Evolutionary conservation across 1,140 invertebrate genomes (phyloP).

Genomic region (Oncopodura yosiiana): DNA sequence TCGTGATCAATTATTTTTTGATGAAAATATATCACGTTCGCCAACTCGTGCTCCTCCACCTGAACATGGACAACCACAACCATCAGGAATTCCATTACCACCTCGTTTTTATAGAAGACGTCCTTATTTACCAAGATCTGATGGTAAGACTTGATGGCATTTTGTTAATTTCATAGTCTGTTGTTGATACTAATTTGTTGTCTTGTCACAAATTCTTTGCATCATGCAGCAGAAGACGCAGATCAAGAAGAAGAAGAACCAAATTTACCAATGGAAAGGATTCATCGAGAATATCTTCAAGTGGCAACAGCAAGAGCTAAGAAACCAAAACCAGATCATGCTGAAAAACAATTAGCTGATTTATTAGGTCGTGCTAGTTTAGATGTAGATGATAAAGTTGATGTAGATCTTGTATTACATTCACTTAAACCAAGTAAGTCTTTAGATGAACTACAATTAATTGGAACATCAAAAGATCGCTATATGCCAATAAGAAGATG

Average conservation of each 20-base stretch:
- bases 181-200: background rate
- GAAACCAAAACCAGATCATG: conserved; percentile 18
- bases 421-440: conserved; percentile 1
- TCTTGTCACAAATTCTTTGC: background rate
- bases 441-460: background rate
- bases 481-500: background rate
- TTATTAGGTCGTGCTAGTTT: conserved; percentile 16
- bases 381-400: conserved; percentile 18
- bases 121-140: background rate
- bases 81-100: background rate
- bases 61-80: background rate
- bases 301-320: too few relatives aligned
- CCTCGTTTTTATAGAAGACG: background rate
- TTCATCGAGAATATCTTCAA: background rate
- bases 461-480: background rate
- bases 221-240: background rate
- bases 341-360: conserved; percentile 26
- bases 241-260: background rate
- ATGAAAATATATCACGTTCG: conserved; percentile 14
- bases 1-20: conserved; percentile 33
- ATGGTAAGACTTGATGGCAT: background rate
- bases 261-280: conserved; percentile 2
- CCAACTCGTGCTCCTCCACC: background rate
- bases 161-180: background rate
- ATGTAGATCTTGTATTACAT: conserved; percentile 15